These are phyloP conservation scores for Tyria jacobaeae DNA, from an alignment of 2,888 invertebrate species.

Conservation along the genomic window DNA sequence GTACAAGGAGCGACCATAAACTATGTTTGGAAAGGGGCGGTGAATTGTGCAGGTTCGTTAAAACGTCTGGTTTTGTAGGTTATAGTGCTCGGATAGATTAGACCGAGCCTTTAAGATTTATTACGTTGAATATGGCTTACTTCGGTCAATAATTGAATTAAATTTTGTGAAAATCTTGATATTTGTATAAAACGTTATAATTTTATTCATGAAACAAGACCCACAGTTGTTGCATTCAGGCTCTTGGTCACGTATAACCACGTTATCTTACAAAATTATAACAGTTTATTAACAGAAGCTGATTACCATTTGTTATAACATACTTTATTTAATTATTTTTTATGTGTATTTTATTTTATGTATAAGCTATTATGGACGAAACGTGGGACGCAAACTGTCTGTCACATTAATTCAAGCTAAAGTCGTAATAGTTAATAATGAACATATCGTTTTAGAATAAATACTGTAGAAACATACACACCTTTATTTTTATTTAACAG, in stretches of 20 bases:
- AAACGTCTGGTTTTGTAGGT: slow-evolving; percentile 25
- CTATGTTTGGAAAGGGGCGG: slow-evolving; percentile 22
- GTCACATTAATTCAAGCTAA: not conserved
- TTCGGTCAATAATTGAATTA: not conserved
- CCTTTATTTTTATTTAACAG: no score
- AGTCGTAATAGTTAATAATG: not conserved
- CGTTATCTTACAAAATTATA: not conserved
- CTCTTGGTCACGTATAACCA: not conserved
- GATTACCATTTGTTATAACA: no score
- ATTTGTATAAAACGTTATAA: not conserved
- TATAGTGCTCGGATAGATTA: slow-evolving; percentile 13
- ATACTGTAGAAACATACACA: no score
- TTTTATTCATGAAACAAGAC: no score
- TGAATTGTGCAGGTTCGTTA: slow-evolving; percentile 25
- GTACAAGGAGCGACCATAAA: slow-evolving; percentile 34
- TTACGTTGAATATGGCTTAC: not conserved
- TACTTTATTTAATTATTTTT: no score
- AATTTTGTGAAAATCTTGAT: not conserved
- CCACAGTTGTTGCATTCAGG: not conserved
- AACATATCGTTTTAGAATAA: no score
- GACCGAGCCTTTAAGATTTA: slow-evolving; percentile 4
- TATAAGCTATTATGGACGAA: not conserved
- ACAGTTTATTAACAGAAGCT: no score
- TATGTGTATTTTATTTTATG: not conserved
- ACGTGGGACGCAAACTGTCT: not conserved